Conservation (phyloP, 2,888 invertebrate species). For the Drosophila percnosoma region DNA sequence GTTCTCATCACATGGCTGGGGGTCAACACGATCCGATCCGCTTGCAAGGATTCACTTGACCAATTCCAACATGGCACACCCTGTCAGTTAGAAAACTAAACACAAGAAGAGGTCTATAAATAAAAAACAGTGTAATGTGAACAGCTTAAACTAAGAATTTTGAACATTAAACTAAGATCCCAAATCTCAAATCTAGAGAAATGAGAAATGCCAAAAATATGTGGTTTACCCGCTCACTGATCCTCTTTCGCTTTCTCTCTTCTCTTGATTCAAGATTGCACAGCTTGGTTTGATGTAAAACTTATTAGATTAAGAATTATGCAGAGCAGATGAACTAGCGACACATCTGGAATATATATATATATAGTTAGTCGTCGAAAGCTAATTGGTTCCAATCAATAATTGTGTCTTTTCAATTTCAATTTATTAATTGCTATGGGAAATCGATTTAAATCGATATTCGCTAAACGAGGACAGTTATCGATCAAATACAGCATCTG, state of each 20-base stretch:
- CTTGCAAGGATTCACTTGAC: slow-evolving; percentile 32
- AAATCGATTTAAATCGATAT: neutral
- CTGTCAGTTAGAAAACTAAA: neutral
- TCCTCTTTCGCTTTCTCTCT: neutral
- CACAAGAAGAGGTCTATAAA: neutral
- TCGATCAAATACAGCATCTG: neutral
- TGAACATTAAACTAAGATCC: neutral
- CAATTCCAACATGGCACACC: neutral
- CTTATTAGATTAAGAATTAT: neutral
- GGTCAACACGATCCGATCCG: slow-evolving; percentile 43
- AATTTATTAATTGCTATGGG: neutral
- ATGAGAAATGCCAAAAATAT: neutral
- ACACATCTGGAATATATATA: neutral
- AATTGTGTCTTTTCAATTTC: neutral
- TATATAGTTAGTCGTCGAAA: neutral
- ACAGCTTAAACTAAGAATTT: neutral
- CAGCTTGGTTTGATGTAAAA: neutral
- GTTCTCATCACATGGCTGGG: slow-evolving; percentile 16
- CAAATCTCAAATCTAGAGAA: neutral
- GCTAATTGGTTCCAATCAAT: neutral
- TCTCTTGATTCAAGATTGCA: neutral
- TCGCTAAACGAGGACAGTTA: neutral
- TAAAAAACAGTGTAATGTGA: neutral
- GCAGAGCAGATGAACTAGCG: neutral
- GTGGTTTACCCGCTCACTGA: neutral